Percentiles rank a stretch among this genome's conserved stretches.
Evolutionary conservation across 2,113 vertebrate species (phyloP).

Genomic region (Suricata suricatta): DNA sequence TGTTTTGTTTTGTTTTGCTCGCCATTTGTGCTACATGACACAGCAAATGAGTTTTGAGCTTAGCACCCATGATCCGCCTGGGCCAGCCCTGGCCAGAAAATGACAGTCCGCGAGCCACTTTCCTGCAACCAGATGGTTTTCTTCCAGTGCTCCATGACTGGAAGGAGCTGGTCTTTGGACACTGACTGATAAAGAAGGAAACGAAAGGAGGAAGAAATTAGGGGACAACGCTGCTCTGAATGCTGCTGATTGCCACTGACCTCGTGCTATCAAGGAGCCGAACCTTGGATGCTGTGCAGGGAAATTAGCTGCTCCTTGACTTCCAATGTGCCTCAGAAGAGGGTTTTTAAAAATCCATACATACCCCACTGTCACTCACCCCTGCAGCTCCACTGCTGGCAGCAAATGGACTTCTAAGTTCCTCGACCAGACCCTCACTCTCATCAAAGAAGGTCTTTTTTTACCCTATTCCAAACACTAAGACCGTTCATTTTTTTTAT

Average conservation of each 20-base stretch:
- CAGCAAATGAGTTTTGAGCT: conserved; percentile 21
- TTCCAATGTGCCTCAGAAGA: background rate
- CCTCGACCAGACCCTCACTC: background rate
- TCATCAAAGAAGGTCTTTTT: background rate
- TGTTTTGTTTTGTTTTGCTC: background rate
- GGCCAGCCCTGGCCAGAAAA: background rate
- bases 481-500: background rate
- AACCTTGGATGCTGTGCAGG: background rate
- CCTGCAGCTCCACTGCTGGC: background rate
- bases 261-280: background rate
- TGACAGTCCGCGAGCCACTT: background rate
- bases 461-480: background rate
- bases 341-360: background rate
- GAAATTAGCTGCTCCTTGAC: background rate
- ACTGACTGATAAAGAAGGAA: background rate
- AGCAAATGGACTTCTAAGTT: conserved; percentile 9
- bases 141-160: background rate
- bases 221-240: background rate
- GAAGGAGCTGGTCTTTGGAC: background rate
- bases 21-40: background rate
- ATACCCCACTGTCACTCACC: background rate
- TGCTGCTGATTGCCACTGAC: background rate
- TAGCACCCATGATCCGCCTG: background rate
- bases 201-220: background rate
- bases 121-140: background rate